phyloP scores from a whole-genome alignment of 2,797 vertebrate species.

The Heliangelus exortis region DNA sequence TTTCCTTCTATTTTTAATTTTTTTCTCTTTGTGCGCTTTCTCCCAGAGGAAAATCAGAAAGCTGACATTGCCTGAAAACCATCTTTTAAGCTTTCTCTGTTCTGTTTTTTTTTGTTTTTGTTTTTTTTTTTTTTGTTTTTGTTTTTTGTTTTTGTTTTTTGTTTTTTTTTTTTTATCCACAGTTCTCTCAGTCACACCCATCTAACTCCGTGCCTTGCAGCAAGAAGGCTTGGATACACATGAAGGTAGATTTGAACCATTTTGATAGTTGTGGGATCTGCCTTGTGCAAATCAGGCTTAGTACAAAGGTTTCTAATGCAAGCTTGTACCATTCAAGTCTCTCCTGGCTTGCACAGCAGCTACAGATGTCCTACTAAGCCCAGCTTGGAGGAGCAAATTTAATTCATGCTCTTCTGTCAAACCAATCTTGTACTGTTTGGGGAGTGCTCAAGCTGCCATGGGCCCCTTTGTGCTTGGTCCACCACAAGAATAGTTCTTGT shows the following conservation, averaged over 20 bases:
- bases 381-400: not conserved
- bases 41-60: not conserved
- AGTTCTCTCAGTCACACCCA: not conserved
- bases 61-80: not conserved
- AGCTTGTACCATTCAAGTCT: not conserved
- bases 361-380: not conserved
- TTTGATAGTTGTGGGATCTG: not conserved
- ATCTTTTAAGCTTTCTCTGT: not conserved
- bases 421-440: not conserved
- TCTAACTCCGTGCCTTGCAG: not conserved
- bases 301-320: not conserved
- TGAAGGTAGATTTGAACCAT: conserved; percentile 21
- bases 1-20: not conserved
- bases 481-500: not conserved
- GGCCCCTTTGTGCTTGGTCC: not conserved
- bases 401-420: not conserved
- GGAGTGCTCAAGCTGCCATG: not conserved
- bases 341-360: not conserved
- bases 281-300: not conserved
- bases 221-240: conserved; percentile 10
- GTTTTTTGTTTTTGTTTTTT: too few relatives aligned
- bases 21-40: not conserved
- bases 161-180: not conserved
- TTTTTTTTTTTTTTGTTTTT: too few relatives aligned
- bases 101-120: not conserved